These are phyloP conservation scores for Pachyramphus minor DNA, from an alignment of 2,113 vertebrate species.

Conservation along the genomic window DNA sequence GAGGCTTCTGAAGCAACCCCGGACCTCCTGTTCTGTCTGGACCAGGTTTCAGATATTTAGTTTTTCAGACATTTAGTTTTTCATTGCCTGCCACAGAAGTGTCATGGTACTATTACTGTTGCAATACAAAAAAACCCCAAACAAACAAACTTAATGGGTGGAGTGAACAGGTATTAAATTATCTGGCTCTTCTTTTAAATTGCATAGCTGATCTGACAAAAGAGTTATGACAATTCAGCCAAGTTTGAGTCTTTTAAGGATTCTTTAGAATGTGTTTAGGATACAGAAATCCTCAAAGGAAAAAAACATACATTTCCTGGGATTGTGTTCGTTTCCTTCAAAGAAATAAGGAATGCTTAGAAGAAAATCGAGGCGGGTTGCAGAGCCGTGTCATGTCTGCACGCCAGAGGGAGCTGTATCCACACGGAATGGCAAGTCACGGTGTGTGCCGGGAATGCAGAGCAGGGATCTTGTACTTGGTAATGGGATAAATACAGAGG, in stretches of 20 bases:
- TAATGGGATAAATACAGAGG: not conserved
- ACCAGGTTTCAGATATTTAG: not conserved
- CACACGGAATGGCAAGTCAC: not conserved
- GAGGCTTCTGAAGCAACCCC: not conserved
- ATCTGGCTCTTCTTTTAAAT: not conserved
- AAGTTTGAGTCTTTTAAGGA: not conserved
- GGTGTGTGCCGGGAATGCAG: not conserved
- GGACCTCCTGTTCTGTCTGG: not conserved
- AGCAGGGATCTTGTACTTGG: not conserved
- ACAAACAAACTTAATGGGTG: not conserved
- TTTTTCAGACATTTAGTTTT: too few species aligned
- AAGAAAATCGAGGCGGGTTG: not conserved
- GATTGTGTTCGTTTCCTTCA: not conserved
- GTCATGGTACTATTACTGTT: not conserved
- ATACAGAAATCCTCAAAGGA: not conserved
- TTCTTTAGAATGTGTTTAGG: not conserved
- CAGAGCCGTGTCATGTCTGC: not conserved
- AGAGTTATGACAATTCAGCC: not conserved
- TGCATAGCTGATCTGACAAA: not conserved
- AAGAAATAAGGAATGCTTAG: rapidly evolving
- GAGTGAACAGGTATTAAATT: not conserved
- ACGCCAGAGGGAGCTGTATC: constrained; percentile 53
- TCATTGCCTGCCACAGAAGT: not conserved
- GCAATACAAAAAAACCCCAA: not conserved
- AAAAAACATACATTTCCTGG: not conserved